Percentiles rank a stretch among this genome's conserved stretches.
Conservation (phyloP, 2,888 invertebrate genomes). For the Iphiclides podalirius region DNA sequence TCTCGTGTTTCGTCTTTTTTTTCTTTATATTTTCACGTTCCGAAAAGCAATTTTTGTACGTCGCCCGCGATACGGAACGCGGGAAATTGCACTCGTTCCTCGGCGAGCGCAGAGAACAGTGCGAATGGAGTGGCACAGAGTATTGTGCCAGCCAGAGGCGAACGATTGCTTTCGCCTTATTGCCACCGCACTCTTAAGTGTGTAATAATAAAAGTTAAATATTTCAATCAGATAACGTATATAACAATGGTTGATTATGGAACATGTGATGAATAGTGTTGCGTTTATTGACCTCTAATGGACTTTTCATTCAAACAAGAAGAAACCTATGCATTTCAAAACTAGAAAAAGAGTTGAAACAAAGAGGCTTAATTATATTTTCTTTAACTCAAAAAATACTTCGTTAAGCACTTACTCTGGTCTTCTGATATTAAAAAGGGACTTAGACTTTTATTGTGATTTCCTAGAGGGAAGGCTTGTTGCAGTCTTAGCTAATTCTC, state of each 20-base stretch:
- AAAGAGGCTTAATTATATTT: no score
- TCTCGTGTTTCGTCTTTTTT: slow-evolving; percentile 58
- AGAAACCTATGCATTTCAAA: no score
- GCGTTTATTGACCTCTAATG: no score
- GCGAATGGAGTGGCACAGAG: slow-evolving; percentile 60
- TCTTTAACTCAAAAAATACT: no score
- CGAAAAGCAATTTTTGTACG: slow-evolving; percentile 79
- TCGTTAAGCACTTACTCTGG: background rate
- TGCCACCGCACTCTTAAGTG: slow-evolving; percentile 36
- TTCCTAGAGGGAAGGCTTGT: slow-evolving; percentile 37
- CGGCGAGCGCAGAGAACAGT: slow-evolving; percentile 58
- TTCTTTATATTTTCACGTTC: slow-evolving; percentile 69
- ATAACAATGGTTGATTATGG: background rate
- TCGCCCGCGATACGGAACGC: slow-evolving; percentile 68
- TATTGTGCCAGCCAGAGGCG: slow-evolving; percentile 58
- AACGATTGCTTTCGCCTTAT: slow-evolving; percentile 67
- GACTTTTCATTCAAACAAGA: no score
- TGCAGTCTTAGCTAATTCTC: slow-evolving; percentile 46
- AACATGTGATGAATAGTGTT: no score
- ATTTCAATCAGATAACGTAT: background rate
- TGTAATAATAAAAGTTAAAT: background rate
- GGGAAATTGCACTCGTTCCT: slow-evolving; percentile 75
- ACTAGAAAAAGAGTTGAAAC: no score
- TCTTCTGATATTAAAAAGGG: background rate
- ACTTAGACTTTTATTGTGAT: slow-evolving; percentile 30